Conservation (phyloP, 2,797 vertebrate genomes). For the Diceros bicornis region DNA sequence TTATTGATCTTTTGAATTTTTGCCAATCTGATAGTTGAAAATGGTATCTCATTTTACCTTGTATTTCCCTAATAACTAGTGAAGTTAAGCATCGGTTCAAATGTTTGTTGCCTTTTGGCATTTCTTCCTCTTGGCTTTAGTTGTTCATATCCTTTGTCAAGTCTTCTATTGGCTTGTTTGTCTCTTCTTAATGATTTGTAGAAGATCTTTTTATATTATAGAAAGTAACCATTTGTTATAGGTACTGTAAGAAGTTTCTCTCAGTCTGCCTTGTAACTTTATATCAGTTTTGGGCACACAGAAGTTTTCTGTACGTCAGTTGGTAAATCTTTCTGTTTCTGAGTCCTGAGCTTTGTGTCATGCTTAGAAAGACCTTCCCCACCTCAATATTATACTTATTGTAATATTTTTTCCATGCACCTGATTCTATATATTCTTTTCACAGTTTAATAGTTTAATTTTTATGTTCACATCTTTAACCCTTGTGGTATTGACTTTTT, state of each 20-base stretch:
- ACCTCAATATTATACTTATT: background rate
- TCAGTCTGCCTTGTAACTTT: background rate
- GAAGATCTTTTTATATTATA: background rate
- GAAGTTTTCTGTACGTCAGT: background rate
- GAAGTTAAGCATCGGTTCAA: background rate
- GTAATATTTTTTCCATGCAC: constrained; percentile 36
- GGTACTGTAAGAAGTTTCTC: background rate
- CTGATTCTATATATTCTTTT: background rate
- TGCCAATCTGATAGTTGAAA: constrained; percentile 41
- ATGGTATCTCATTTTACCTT: constrained; percentile 10
- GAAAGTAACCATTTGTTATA: background rate
- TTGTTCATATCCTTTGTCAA: background rate
- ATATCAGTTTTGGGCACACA: background rate
- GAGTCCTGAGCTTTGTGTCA: constrained; percentile 11
- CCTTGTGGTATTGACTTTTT: background rate
- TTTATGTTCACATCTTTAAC: constrained; percentile 42
- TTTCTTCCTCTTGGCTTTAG: constrained; percentile 50
- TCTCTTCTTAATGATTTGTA: constrained; percentile 11
- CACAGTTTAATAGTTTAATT: constrained; percentile 29
- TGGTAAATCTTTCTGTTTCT: constrained; percentile 36
- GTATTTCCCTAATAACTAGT: background rate
- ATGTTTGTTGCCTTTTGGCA: background rate
- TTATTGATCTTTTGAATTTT: constrained; percentile 26
- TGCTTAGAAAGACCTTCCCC: constrained; percentile 31
- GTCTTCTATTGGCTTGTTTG: constrained; percentile 20